Evolutionary conservation across 2,113 vertebrate genomes (phyloP), one percentile per base, ranked within the genome.

Genomic region (Bubo bubo): DNA sequence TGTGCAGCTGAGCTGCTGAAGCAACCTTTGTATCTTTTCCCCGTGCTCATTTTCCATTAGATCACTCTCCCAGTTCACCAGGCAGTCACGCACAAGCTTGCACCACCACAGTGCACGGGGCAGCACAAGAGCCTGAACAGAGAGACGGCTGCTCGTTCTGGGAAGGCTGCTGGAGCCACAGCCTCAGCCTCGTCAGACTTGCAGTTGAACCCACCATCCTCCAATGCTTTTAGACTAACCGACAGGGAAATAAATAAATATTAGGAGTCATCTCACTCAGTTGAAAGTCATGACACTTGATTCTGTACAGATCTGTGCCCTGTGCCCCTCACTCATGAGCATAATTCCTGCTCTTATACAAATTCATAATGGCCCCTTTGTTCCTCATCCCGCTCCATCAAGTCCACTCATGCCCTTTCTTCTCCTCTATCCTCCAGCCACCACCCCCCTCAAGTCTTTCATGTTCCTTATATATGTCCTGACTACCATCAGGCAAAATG

Each of bases 361-460:
- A 52, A 84, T n/a, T 43, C 87, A 96, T 59, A 96, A 90, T 3
- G 71, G 77, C 19, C 32, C 14, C 70, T 91, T 93, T 96, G 93
- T 95, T 68, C 58, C 70, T 41, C n/a, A 47, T 22, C 52, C 71
- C 37, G 62, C 43, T 34, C 64, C 73, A 67, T 2, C 37, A 34
- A 92, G 47, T 41, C 39, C 26, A 68, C 47, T 67, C 60, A 27
- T 4, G 28, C 10, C 32, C 59, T 3, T 94, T 86, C 59, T 34
- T 24, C 55, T 85, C 17, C 59, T 70, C 67, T 19, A 18, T 8
- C 32, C 64, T 74, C 59, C 63, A 79, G 50, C 64, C 53, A 79
- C 73, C 77, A 84, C 19, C 63, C 83, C 83, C 30, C 76, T 79
- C 47, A 16, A 64, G 35, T 37, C 39, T 76, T 53, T 64, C 74